Conservation (phyloP, 2,113 vertebrate species). For the Bubo bubo region DNA sequence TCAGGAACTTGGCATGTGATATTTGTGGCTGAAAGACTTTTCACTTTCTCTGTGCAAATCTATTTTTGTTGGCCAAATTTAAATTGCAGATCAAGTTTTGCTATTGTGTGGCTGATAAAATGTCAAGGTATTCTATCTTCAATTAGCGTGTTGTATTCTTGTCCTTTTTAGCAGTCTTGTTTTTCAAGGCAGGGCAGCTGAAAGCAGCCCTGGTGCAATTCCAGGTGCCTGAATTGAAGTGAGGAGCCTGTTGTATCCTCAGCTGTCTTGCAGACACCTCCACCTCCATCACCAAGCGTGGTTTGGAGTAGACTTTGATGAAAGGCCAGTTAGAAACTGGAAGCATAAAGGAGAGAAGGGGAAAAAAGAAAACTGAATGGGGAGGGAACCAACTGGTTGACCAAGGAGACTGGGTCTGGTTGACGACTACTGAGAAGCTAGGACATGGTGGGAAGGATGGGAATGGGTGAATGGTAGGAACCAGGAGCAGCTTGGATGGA, state of each 20-base stretch:
- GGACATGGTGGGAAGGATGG: background rate
- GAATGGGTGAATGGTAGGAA: background rate
- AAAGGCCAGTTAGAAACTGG: background rate
- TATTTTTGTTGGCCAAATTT: slow-evolving; percentile 13
- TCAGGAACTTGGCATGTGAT: background rate
- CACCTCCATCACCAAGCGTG: background rate
- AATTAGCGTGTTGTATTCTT: background rate
- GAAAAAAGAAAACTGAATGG: background rate
- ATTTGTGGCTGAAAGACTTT: slow-evolving; percentile 28
- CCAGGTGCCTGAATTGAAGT: background rate
- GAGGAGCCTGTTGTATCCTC: background rate
- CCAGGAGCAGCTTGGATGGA: background rate
- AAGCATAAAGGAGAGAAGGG: background rate
- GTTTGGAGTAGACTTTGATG: background rate
- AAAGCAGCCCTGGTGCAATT: background rate
- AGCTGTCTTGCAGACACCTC: background rate
- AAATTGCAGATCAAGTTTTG: slow-evolving; percentile 17
- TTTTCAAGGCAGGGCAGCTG: background rate
- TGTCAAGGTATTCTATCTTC: background rate
- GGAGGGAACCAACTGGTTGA: rapidly evolving
- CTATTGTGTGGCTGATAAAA: background rate
- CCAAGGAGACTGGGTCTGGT: background rate
- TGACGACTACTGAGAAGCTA: background rate
- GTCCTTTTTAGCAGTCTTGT: background rate
- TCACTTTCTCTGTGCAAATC: background rate